phyloP scores from a whole-genome alignment of 2,888 invertebrate species.

The Melinaea marsaeus region DNA sequence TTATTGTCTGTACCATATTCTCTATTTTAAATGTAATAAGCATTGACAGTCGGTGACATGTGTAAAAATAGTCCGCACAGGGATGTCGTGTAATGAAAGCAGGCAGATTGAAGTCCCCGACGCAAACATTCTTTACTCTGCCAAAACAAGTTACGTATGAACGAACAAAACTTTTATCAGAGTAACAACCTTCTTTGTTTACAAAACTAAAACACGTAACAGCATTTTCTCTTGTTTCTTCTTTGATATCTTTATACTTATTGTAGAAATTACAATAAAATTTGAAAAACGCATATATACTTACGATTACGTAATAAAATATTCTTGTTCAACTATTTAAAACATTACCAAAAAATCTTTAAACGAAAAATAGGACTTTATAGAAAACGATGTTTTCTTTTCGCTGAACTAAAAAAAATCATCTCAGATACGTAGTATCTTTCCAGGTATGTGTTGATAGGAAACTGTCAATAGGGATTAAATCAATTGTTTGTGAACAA shows the following conservation, averaged over 20 bases:
- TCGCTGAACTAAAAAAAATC: constrained; percentile 52
- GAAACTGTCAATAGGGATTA: constrained; percentile 19
- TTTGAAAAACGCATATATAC: too few relatives aligned
- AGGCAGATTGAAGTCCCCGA: constrained; percentile 17
- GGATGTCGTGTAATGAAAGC: constrained; percentile 29
- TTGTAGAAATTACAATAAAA: too few relatives aligned
- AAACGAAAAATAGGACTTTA: background rate
- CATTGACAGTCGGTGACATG: too few relatives aligned
- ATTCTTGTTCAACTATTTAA: too few relatives aligned
- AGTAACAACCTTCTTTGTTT: constrained; percentile 22
- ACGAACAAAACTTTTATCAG: constrained; percentile 27
- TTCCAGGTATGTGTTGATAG: constrained; percentile 29
- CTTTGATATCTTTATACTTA: background rate
- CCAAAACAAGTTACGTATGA: constrained; percentile 24
- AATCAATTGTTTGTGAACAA: constrained; percentile 15
- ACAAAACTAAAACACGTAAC: constrained; percentile 21
- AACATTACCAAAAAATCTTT: too few relatives aligned
- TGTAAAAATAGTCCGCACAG: background rate
- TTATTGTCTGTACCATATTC: too few relatives aligned
- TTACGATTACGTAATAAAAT: too few relatives aligned
- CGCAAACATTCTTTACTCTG: constrained; percentile 22
- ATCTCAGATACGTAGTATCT: constrained; percentile 33
- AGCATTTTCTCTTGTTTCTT: too few relatives aligned
- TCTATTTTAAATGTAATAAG: background rate
- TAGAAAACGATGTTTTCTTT: background rate